Percentiles rank a stretch among this genome's conserved stretches.
phyloP scores from a whole-genome alignment of 2,113 vertebrate species.

The Chlorodrepanis virens region DNA sequence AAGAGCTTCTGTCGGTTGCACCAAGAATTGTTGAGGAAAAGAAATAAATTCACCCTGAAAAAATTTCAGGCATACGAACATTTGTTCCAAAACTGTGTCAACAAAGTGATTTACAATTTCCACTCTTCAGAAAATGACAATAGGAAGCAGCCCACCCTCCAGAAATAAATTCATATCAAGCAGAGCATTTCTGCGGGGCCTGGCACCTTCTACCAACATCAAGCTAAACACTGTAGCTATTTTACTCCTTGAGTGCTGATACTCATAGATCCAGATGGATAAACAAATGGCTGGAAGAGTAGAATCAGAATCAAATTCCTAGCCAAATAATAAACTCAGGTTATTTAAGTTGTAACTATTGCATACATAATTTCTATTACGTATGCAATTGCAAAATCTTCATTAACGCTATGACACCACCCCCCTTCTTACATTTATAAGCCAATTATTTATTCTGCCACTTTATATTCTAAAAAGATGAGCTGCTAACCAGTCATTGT shows the following conservation, averaged over 20 bases:
- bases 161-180: not conserved
- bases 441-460: not conserved
- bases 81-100: not conserved
- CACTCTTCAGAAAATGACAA: not conserved
- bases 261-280: not conserved
- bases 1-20: not conserved
- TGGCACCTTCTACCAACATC: not conserved
- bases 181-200: not conserved
- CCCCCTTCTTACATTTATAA: not conserved
- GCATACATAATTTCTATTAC: not conserved
- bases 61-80: not conserved
- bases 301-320: not conserved
- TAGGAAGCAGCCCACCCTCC: slow-evolving; percentile 8
- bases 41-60: not conserved
- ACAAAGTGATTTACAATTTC: not conserved
- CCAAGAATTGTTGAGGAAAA: not conserved
- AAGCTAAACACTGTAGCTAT: not conserved
- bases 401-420: not conserved
- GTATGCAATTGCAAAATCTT: not conserved
- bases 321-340: not conserved
- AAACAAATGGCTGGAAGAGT: not conserved
- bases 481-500: slow-evolving; percentile 19
- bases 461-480: not conserved
- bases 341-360: not conserved
- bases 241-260: not conserved